Conservation (phyloP, 2,797 vertebrate species). For the Lepus oiostolus region DNA sequence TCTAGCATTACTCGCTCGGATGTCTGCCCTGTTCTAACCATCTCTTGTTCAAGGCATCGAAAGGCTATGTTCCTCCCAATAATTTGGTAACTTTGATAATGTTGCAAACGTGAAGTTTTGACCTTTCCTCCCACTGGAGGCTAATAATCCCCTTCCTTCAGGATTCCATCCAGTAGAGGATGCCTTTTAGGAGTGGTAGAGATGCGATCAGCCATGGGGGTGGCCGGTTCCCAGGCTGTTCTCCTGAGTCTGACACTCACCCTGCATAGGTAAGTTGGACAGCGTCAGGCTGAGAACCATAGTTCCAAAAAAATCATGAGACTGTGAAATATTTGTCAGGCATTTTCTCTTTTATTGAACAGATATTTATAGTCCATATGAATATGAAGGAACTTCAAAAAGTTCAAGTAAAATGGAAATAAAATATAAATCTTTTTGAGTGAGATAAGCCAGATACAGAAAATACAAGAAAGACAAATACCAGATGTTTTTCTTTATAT, state of each 20-base stretch:
- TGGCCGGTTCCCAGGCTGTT: not conserved
- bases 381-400: too few relatives aligned
- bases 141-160: not conserved
- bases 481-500: too few relatives aligned
- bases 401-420: too few relatives aligned
- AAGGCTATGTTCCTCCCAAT: slow-evolving; percentile 53
- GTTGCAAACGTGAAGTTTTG: not conserved
- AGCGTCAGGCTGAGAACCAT: not conserved
- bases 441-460: too few relatives aligned
- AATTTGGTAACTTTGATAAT: slow-evolving; percentile 71
- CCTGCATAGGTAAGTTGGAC: too few relatives aligned
- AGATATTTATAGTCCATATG: not conserved
- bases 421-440: too few relatives aligned
- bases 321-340: not conserved
- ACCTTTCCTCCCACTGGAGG: not conserved
- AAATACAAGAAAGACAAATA: too few relatives aligned
- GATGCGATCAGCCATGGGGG: not conserved
- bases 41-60: slow-evolving; percentile 38
- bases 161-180: not conserved
- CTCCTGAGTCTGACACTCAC: not conserved
- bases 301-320: not conserved
- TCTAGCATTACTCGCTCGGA: not conserved
- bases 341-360: slow-evolving; percentile 19
- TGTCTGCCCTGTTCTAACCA: not conserved
- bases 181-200: not conserved